Conservation (phyloP, 2,113 vertebrate genomes). For the Clinocottus analis region DNA sequence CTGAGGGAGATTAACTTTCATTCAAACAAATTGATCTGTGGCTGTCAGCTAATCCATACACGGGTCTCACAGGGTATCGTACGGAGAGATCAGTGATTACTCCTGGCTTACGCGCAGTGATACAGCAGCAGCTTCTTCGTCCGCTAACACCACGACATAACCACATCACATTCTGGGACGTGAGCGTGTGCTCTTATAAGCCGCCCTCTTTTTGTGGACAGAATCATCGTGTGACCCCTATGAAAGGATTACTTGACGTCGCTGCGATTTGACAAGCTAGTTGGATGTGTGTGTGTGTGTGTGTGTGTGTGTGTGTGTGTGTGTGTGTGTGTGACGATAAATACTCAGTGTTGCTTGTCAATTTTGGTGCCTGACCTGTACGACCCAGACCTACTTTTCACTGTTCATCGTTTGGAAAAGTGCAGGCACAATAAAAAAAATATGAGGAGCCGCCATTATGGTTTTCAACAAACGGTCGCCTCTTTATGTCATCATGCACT, state of each 20-base stretch:
- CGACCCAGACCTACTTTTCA: not conserved
- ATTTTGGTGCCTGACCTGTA: not conserved
- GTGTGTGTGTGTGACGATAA: no score
- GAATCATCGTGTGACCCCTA: not conserved
- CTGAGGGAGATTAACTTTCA: not conserved
- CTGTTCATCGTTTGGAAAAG: no score
- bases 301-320: no score
- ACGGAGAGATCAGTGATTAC: constrained; percentile 1
- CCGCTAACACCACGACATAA: not conserved
- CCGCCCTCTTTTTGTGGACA: not conserved
- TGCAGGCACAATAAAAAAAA: no score
- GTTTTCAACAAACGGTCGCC: not conserved
- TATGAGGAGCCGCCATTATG: no score
- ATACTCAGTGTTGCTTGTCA: not conserved
- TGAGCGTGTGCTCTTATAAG: not conserved
- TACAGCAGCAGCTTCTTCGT: not conserved
- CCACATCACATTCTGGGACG: not conserved
- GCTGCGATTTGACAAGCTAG: no score
- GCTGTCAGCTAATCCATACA: constrained; percentile 30
- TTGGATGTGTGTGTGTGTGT: no score
- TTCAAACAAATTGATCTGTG: constrained; percentile 25
- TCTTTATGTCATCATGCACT: not conserved
- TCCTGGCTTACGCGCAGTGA: not conserved
- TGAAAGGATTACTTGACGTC: not conserved
- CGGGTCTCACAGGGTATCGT: constrained; percentile 17